Base-by-base conservation (phyloP, 2,797 vertebrate genomes). In the Cryptoprocta ferox region DNA sequence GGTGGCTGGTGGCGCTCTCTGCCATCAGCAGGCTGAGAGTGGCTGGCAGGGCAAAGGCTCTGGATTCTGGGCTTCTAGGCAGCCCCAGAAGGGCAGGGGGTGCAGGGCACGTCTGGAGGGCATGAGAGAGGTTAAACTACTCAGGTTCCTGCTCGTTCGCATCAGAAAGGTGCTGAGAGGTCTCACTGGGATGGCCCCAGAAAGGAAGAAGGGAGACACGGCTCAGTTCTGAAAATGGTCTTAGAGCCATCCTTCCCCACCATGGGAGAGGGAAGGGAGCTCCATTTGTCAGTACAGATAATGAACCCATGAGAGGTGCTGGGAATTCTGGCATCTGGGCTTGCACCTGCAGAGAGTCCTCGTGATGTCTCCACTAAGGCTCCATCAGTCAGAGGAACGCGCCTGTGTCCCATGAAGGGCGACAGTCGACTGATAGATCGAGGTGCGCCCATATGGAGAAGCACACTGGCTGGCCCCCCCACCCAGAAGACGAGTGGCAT, bases 391-490 rank as follows among this genome's bases (percentile, higher is more conserved):
- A 97, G 95, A 85, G 92, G 89, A 94, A 96, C 24, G 81, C 42
- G 93, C 92, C 96, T 83, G 0, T 96, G 97, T 97, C 98, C 98
- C 98, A 98, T 96, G 98, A 98, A 98, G 98, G 98, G 91, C 97
- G 95, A 95, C 95, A 97, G 96, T 92, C 96, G 94, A 78, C 95
- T 96, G 98, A 98, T 94, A 92, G 98, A 98, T 97, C 88, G 97
- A 97, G 95, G 94, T 94, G 96, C 30, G 85, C 97, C 98, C 98
- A 98, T 98, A 97, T 98, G 98, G 97, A 97, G 97, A 48, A 93
- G 95, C 80, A 92, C 75, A 7, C 76, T 71, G 96, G 91, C 85
- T 12, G 50, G 5, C 11, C 91, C 89, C 63, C 35, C 35, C 48
- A 5, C 19, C 76, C 80, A 10, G 71, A 97, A 98, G 96, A 98